Base-by-base conservation (phyloP, 2,113 vertebrate genomes). In the Tautogolabrus adspersus region DNA sequence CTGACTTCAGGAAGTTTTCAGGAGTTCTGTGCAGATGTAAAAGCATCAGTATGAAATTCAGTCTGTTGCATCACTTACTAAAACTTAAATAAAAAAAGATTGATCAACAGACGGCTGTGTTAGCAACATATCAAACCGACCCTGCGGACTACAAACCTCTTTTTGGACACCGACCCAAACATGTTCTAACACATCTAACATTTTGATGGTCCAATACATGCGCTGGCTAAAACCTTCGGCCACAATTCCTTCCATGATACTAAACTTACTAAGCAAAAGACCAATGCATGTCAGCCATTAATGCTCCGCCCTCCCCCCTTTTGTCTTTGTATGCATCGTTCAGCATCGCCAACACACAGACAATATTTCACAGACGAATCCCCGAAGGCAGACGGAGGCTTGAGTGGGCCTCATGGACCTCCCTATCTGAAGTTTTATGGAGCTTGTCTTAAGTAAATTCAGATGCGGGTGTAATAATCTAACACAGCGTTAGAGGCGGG, bases 361-460 rank as follows among this genome's bases (percentile, higher is more conserved):
- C 79, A 75, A 23, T 44, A 34, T 88, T 89, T 89, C 66, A 81
- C 38, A 66, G 78, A 64, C 75, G 72, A 80, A 75, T 42, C 79
- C 66, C 52, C 49, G 58, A 66, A 42, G 8, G 44, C 60, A 56
- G 51, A 23, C n/a, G 70, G 44, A 51, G 72, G 67, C 34, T 57
- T 13, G 61, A 70, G 73, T 65, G 84, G 85, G 85, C 66, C 79
- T 83, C 79, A 26, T 64, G 76, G 84, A 88, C 88, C 91, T 88
- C 90, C 87, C 85, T 83, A 88, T 92, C 91, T 92, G 91, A 94
- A 91, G 86, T 93, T 93, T 94, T 91, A 94, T 91, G 87, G 87
- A 87, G 81, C 91, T 91, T 86, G 90, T 89, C 89, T 91, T 92
- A 93, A 93, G 92, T 92, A 91, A 93, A 92, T 89, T 94, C 93